Evolutionary conservation across 2,113 vertebrate species (phyloP).

Genomic region (Gopherus flavomarginatus): DNA sequence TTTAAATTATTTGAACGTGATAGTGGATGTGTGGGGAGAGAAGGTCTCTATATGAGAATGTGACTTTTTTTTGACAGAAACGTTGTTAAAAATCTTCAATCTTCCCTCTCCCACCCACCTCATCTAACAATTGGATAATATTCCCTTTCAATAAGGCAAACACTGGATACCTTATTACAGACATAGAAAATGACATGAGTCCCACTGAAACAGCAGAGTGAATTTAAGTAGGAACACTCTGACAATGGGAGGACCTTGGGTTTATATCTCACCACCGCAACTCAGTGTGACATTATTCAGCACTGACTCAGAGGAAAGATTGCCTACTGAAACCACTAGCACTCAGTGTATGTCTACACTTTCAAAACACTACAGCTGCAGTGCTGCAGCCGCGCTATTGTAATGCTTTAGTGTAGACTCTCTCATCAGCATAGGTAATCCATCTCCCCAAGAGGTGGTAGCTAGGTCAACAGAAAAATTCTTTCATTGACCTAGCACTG

Average conservation of each 20-base stretch:
- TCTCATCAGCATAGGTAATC: background rate
- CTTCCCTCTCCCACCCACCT: background rate
- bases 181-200: conserved; percentile 4
- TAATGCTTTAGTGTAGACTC: background rate
- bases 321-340: background rate
- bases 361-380: background rate
- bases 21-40: background rate
- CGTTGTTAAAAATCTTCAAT: background rate
- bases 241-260: background rate
- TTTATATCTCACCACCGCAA: conserved; percentile 13
- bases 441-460: background rate
- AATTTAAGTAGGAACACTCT: conserved; percentile 10
- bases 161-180: background rate
- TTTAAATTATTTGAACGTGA: conserved; percentile 55
- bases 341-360: background rate
- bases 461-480: background rate
- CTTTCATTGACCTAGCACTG: background rate
- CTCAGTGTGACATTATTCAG: background rate
- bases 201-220: conserved; percentile 10
- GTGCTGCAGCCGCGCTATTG: background rate
- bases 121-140: background rate
- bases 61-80: conserved; percentile 13
- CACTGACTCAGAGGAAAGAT: background rate
- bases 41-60: background rate
- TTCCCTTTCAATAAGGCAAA: conserved; percentile 19